Evolutionary conservation across 92 coral and sea anemone genomes (phyloP), one percentile per base, ranked within the genome.

Genomic region (Isaurus tuberculatus): DNA sequence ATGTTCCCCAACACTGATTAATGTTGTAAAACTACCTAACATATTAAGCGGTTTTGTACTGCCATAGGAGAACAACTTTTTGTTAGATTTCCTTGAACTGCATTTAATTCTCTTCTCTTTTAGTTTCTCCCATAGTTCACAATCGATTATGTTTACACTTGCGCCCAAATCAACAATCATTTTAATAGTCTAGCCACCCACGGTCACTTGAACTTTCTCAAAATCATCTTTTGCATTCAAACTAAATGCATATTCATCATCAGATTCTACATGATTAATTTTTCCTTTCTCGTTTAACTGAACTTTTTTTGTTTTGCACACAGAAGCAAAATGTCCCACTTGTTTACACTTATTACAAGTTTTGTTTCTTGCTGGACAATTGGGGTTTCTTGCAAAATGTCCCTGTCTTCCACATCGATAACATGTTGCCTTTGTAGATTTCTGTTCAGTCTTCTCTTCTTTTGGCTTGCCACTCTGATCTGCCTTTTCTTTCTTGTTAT

Each of bases 331-430:
- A 71, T 86, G 81, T 77, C 70, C 72, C 19, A 46, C 43, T 34
- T 77, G 63, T 13, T 43, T 48, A 37, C 88, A 85, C 44, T 85
- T 67, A 15, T 51, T 19, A 37, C 72, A 75, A 4, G 79, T 51
- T 46, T 85, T 77, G 70, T 81, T 74, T 27, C 71, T 66, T 77
- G 78, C 88, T 4, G 88, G 88, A 30, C 79, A 85, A 65, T 65
- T 33, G 32, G 65, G n/a, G 32, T 85, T 57, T 51, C 79, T 78
- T n/a, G n/a, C n/a, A n/a, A n/a, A n/a, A n/a, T n/a, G n/a, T n/a
- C n/a, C n/a, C n/a, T n/a, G n/a, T n/a, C 84, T 34, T 29, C 84
- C 88, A 85, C 88, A 75, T 67, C 88, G 61, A 17, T 48, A 85
- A 33, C 88, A 85, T 36, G 32, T 40, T 8, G 42, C 23, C 1